Percentiles rank a stretch among this genome's conserved stretches.
Conservation (phyloP, 2,888 invertebrate species). For the Pristionchus entomophagus region DNA sequence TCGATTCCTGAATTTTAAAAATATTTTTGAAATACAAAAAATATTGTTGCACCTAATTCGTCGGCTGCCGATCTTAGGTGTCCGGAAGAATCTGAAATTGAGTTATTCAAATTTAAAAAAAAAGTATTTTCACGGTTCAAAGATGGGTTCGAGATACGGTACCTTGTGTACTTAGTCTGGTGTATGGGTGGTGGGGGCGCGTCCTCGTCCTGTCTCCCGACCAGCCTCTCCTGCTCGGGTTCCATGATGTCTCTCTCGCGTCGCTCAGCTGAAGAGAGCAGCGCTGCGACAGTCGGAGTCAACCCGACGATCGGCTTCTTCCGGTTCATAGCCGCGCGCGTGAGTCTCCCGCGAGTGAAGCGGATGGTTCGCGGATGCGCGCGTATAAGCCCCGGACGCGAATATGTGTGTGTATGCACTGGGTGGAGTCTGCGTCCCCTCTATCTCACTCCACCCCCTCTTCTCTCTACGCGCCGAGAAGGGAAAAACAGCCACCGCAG, state of each 20-base stretch:
- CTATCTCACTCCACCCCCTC: background rate
- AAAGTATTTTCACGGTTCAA: too few relatives aligned
- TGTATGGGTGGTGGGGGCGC: background rate
- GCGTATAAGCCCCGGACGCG: background rate
- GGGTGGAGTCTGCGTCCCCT: slow-evolving; percentile 12
- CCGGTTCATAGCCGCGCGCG: slow-evolving; percentile 21
- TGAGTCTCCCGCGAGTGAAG: background rate
- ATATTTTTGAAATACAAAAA: background rate
- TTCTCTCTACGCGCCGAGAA: background rate
- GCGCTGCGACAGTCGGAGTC: slow-evolving; percentile 61
- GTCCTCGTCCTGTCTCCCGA: slow-evolving; percentile 5
- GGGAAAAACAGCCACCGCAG: background rate
- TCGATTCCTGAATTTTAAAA: slow-evolving; percentile 62
- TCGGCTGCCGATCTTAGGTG: slow-evolving; percentile 44
- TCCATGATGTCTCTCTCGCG: slow-evolving; percentile 40
- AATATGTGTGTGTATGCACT: background rate
- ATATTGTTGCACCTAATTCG: slow-evolving; percentile 5
- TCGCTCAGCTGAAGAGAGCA: slow-evolving; percentile 52
- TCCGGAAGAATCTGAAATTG: slow-evolving; percentile 46
- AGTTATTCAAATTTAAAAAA: too few relatives aligned
- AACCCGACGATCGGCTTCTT: slow-evolving; percentile 59
- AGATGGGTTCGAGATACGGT: background rate
- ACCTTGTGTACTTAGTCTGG: background rate
- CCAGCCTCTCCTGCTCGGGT: slow-evolving; percentile 35
- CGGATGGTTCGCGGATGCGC: background rate